Base-by-base conservation (phyloP, 2,888 invertebrate species). In the Polydrusus cervinus region DNA sequence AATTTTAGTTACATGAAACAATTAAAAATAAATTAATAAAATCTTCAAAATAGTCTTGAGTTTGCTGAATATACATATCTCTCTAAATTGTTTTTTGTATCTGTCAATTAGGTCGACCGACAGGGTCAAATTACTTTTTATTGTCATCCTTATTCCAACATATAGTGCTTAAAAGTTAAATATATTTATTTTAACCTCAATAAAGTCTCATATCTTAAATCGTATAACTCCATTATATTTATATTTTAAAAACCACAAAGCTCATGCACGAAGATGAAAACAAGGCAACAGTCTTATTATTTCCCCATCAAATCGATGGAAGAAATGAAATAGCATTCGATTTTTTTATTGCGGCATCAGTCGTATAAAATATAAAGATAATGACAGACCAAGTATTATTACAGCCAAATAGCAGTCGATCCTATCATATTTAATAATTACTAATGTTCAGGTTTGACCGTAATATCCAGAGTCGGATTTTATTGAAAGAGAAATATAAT, bases 261-360 rank as follows among this genome's bases (percentile, higher is more conserved):
- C 49, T 47, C 38, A 30, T 47, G 64, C 45, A 43, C 20, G 9
- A 57, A 30, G 38, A 68, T 53, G 38, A 57, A 47, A 30, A 20
- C 57, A 45, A 43, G 49, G 49, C 47, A 62, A 60, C 43, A 57
- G 57, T 11, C 75, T 75, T 66, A 75, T 75, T 75, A 75, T 75
- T 71, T 75, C 51, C 61, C 43, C 76, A 73, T 73, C 76, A 70
- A 78, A 77, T 80, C 80, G 77, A 80, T 81, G 71, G 75, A 78
- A 70, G 72, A 78, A 79, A 81, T 80, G 78, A 81, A 81, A 80
- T 79, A 80, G 74, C 80, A 73, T 78, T 80, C 81, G 79, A 80
- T 79, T 77, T 78, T 71, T 70, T 78, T 66, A 38, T 74, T 73
- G 60, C 57, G 45, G 45, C 55, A 57, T 64, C 74, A 67, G 68